Conservation (phyloP, 2,888 invertebrate species). For the Leistus spinibarbis region DNA sequence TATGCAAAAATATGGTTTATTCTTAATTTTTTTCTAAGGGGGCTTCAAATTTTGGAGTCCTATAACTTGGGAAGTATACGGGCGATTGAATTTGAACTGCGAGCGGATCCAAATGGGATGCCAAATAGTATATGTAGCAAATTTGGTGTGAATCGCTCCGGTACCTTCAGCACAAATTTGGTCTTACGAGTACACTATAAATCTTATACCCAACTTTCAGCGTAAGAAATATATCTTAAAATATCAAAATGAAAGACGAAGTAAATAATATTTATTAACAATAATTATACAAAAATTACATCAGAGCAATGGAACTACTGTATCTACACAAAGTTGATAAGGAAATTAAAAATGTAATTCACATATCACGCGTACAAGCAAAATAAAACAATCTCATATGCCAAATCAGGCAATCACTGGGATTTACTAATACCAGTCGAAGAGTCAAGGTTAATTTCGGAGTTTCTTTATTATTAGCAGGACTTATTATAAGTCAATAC, state of each 20-base stretch:
- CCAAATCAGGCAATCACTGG: conserved; percentile 8
- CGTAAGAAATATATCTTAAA: not conserved
- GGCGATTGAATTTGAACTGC: too few relatives aligned
- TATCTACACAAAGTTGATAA: conserved; percentile 1
- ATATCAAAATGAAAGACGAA: not conserved
- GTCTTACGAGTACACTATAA: too few relatives aligned
- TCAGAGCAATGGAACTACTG: not conserved
- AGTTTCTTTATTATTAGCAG: not conserved
- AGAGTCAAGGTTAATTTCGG: not conserved
- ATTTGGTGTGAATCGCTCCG: too few relatives aligned
- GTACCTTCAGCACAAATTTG: too few relatives aligned
- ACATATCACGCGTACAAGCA: not conserved
- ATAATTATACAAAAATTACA: not conserved
- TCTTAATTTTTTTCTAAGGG: too few relatives aligned
- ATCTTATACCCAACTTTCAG: too few relatives aligned
- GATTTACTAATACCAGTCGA: conserved; percentile 3
- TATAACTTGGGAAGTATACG: too few relatives aligned
- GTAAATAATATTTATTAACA: not conserved
- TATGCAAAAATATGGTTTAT: not conserved
- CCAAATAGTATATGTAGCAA: too few relatives aligned
- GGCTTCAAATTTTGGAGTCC: too few relatives aligned
- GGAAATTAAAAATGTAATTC: conserved; percentile 4
- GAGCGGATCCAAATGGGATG: too few relatives aligned
- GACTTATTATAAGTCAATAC: not conserved
- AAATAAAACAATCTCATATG: not conserved